These are phyloP conservation scores for Lepidurus packardi DNA, from an alignment of 1,140 invertebrate genomes.

Conservation along the genomic window DNA sequence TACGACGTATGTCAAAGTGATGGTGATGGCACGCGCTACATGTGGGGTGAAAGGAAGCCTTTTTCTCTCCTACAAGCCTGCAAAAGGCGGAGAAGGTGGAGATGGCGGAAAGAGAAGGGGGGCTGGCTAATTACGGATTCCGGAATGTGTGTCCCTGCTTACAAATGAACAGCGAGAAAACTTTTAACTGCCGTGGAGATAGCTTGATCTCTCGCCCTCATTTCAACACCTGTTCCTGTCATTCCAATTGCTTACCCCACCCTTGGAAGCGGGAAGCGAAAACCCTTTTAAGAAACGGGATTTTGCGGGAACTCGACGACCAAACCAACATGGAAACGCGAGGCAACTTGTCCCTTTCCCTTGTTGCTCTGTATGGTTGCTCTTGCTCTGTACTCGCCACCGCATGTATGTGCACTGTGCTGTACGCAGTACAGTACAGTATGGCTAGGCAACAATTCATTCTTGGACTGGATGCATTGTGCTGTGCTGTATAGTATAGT, in stretches of 20 bases:
- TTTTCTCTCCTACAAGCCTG: background rate
- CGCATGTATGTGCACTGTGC: no score
- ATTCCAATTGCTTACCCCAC: background rate
- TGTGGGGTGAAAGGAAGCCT: background rate
- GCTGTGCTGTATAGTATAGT: no score
- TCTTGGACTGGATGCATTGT: no score
- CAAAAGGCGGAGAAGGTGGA: background rate
- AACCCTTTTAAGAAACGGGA: background rate
- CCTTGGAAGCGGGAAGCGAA: background rate
- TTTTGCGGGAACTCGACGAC: background rate
- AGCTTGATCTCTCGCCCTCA: conserved; percentile 11
- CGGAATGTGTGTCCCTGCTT: conserved; percentile 7
- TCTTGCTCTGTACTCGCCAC: no score
- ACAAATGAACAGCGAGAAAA: background rate
- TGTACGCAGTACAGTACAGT: no score
- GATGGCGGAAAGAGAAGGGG: background rate
- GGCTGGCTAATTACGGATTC: conserved; percentile 21
- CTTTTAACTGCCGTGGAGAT: background rate
- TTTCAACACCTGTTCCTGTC: conserved; percentile 21
- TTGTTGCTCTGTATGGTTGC: no score
- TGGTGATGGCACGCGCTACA: conserved; percentile 16
- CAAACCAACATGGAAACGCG: background rate
- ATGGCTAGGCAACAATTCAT: no score
- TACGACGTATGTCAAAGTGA: background rate
- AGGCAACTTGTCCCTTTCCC: background rate